A percentile compares a stretch with the other conserved stretches of the same genome.
Evolutionary conservation across 1,140 invertebrate species (phyloP).

Genomic region (Probaryconus sp.): DNA sequence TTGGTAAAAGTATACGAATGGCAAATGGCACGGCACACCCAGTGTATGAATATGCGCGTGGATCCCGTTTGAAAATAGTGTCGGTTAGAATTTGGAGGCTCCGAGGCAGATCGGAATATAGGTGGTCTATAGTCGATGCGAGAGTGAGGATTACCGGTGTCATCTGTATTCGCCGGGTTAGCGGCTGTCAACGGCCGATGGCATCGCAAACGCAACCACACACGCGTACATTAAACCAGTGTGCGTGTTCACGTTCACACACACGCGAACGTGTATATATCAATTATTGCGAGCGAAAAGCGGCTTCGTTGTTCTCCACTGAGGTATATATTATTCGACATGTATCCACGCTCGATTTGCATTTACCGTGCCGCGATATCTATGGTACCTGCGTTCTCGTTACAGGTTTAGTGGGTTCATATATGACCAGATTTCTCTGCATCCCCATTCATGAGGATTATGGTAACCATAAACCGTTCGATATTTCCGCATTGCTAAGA

Average conservation of each 20-base stretch:
- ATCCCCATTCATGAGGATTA: slow-evolving; percentile 46
- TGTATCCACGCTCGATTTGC: slow-evolving; percentile 66
- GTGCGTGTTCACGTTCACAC: neutral
- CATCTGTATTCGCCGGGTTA: slow-evolving; percentile 77
- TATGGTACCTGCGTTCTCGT: slow-evolving; percentile 39
- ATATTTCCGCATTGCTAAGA: slow-evolving; percentile 25
- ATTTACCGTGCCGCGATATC: slow-evolving; percentile 40
- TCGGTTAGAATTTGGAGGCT: slow-evolving; percentile 26
- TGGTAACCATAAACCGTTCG: slow-evolving; percentile 47
- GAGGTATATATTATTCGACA: slow-evolving; percentile 53
- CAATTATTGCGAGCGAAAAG: slow-evolving; percentile 70
- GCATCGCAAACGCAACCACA: slow-evolving; percentile 37
- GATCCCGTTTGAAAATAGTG: slow-evolving; percentile 21
- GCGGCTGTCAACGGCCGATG: slow-evolving; percentile 74
- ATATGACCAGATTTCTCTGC: slow-evolving; percentile 46
- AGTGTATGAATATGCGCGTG: slow-evolving; percentile 36
- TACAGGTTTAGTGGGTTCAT: slow-evolving; percentile 53
- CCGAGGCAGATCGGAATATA: slow-evolving; percentile 31
- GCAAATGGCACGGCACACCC: slow-evolving; percentile 31
- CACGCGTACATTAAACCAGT: neutral
- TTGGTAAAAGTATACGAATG: slow-evolving; percentile 22
- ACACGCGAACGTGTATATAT: slow-evolving; percentile 65
- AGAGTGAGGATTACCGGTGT: slow-evolving; percentile 75
- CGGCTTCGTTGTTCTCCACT: slow-evolving; percentile 44
- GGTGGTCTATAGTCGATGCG: slow-evolving; percentile 69